A percentile compares a stretch with the other conserved stretches of the same genome.
Evolutionary conservation across 2,113 vertebrate genomes (phyloP).

Genomic region (Penelope pileata): DNA sequence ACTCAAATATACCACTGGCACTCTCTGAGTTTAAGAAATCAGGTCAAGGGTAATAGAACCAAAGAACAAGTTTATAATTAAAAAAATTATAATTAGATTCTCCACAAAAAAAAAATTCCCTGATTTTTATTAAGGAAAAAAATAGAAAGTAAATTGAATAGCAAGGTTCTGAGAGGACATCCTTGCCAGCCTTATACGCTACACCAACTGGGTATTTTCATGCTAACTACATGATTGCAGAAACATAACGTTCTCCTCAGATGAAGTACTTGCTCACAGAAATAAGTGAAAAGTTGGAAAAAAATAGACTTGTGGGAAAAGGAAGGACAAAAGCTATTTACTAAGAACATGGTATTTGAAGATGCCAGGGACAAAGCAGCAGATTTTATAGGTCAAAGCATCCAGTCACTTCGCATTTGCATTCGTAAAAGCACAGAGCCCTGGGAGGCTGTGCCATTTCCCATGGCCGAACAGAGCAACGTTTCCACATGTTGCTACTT

Average conservation of each 20-base stretch:
- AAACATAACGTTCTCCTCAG: neutral
- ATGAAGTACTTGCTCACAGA: neutral
- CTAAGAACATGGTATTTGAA: neutral
- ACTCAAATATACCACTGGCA: neutral
- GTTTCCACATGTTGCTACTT: neutral
- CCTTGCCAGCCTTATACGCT: neutral
- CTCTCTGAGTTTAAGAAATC: conserved; percentile 32
- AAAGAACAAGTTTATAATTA: conserved; percentile 64
- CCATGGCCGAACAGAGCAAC: neutral
- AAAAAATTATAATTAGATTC: conserved; percentile 60
- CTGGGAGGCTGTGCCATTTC: fast-evolving
- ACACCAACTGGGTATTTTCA: neutral
- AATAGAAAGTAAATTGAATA: conserved; percentile 11
- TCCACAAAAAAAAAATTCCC: neutral
- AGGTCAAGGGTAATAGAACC: conserved; percentile 46
- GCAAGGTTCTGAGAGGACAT: conserved; percentile 1
- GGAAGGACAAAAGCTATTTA: neutral
- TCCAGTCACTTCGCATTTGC: neutral
- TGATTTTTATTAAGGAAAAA: conserved; percentile 19
- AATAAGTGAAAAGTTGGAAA: neutral
- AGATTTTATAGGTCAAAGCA: neutral
- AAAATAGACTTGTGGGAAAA: neutral
- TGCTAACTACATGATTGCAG: neutral
- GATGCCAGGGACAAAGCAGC: neutral
- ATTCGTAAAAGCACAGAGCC: neutral